Evolutionary conservation across 2,113 vertebrate genomes (phyloP).

Genomic region (Leptocoma aspasia): DNA sequence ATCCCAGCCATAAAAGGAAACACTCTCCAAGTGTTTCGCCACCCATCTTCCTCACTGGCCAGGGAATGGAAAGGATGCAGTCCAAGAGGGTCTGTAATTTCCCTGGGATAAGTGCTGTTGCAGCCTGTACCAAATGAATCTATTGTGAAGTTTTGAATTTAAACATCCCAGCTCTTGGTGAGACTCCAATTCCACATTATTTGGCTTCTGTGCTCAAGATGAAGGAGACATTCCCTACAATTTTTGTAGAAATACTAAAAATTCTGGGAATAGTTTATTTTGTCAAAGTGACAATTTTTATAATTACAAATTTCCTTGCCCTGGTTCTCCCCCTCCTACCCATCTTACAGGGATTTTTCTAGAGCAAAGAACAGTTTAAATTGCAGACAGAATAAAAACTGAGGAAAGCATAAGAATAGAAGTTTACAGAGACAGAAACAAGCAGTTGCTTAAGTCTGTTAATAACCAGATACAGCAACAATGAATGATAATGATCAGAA

Average conservation of each 20-base stretch:
- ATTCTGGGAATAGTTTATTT: neutral
- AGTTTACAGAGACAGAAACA: neutral
- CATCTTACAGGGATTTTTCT: neutral
- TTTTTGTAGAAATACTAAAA: neutral
- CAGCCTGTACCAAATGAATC: neutral
- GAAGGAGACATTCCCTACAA: neutral
- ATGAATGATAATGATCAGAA: neutral
- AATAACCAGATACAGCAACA: neutral
- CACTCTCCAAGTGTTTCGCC: fast-evolving
- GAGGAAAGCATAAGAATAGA: neutral
- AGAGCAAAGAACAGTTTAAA: neutral
- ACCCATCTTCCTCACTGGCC: neutral
- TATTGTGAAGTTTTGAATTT: neutral
- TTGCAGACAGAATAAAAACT: neutral
- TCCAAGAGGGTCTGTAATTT: neutral
- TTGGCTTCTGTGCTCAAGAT: neutral
- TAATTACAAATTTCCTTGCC: neutral
- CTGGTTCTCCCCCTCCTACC: neutral
- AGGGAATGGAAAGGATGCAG: neutral
- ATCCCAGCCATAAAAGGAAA: neutral
- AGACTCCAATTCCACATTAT: neutral
- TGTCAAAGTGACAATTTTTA: neutral
- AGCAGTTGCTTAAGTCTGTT: neutral
- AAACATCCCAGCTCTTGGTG: neutral
- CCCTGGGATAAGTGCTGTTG: neutral